Evolutionary conservation across 2,888 invertebrate species (phyloP).

Genomic region (Napeogenes inachia): DNA sequence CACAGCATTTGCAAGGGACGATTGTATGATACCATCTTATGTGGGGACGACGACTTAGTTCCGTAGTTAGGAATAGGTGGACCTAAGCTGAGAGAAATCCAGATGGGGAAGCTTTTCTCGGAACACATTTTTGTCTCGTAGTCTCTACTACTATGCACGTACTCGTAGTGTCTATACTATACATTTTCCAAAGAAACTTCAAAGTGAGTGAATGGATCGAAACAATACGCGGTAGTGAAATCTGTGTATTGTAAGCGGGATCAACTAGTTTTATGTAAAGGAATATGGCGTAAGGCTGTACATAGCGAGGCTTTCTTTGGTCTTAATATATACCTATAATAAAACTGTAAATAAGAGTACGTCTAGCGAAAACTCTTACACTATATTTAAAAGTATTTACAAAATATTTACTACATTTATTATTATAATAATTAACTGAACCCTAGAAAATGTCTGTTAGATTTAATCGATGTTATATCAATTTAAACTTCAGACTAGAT

Average conservation of each 20-base stretch:
- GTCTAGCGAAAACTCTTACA: constrained; percentile 22
- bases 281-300: constrained; percentile 51
- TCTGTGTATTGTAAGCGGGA: constrained; percentile 64
- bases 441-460: constrained; percentile 29
- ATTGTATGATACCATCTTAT: constrained; percentile 97
- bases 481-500: constrained; percentile 35
- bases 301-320: constrained; percentile 43
- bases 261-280: constrained; percentile 71
- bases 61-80: constrained; percentile 85
- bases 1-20: constrained; percentile 90
- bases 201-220: constrained; percentile 30
- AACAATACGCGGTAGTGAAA: constrained; percentile 27
- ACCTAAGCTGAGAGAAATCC: constrained; percentile 58
- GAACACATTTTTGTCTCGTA: constrained; percentile 47
- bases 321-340: constrained; percentile 34
- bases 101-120: constrained; percentile 29
- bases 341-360: constrained; percentile 37
- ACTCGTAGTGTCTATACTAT: constrained; percentile 34
- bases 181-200: constrained; percentile 28
- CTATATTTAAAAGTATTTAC: constrained; percentile 26
- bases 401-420: constrained; percentile 30
- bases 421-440: constrained; percentile 25
- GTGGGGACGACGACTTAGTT: constrained; percentile 93
- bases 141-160: constrained; percentile 55
- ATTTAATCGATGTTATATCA: constrained; percentile 31